phyloP scores from a whole-genome alignment of 1,140 invertebrate genomes.

The Galleria mellonella region DNA sequence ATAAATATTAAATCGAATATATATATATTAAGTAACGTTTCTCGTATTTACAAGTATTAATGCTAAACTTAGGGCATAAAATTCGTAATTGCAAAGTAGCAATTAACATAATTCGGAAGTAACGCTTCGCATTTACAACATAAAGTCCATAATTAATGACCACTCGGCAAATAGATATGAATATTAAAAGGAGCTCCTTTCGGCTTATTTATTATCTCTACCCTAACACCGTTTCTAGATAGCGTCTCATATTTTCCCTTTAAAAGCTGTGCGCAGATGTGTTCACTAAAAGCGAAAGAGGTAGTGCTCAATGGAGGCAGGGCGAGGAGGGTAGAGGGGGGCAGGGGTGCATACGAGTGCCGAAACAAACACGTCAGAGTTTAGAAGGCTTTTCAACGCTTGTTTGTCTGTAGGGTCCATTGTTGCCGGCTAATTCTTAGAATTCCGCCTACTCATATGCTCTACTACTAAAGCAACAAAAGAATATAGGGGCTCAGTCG shows the following conservation, averaged over 20 bases:
- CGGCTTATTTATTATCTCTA: conserved; percentile 7
- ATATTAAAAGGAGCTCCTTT: conserved; percentile 5
- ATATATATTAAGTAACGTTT: no score
- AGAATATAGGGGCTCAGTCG: conserved; percentile 6
- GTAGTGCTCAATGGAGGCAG: conserved; percentile 5
- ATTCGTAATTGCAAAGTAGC: no score
- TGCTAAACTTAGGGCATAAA: no score
- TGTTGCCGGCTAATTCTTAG: conserved; percentile 4
- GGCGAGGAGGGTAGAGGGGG: no score
- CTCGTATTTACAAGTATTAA: no score
- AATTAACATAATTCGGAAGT: no score
- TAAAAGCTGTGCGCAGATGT: conserved; percentile 9
- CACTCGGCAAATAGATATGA: conserved; percentile 1
- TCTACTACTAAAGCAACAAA: conserved; percentile 7
- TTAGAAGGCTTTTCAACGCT: conserved; percentile 23
- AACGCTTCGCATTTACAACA: no score
- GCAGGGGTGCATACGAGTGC: conserved; percentile 15
- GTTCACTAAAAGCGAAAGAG: conserved; percentile 10
- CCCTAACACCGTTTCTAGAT: conserved; percentile 2
- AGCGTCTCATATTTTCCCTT: conserved; percentile 12
- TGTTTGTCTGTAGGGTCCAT: background rate
- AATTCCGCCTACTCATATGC: background rate
- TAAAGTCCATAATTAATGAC: no score
- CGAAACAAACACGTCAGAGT: conserved; percentile 38
- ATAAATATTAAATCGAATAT: no score